phyloP scores from a whole-genome alignment of 2,113 vertebrate species.

The Sapayoa aenigma region DNA sequence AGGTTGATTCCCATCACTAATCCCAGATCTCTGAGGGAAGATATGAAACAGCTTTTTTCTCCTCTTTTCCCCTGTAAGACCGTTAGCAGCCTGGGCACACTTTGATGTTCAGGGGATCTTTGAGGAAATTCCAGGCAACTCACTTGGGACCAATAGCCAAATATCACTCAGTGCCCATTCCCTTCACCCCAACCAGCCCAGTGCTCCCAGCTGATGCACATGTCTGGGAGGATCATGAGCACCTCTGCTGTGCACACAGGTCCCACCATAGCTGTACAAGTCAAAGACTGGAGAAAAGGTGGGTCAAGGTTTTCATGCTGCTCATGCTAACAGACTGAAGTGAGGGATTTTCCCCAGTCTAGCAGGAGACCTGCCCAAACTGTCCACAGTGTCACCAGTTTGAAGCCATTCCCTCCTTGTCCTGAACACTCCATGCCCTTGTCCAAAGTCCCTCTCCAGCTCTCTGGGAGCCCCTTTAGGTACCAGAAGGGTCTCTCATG shows the following conservation, averaged over 20 bases:
- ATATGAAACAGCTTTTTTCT: accelerated
- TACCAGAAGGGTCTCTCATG: neutral
- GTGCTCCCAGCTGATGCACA: neutral
- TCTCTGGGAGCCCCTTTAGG: neutral
- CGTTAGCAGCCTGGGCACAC: neutral
- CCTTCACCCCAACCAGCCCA: neutral
- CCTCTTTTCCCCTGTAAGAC: neutral
- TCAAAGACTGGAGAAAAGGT: neutral
- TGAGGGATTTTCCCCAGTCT: too few relatives aligned
- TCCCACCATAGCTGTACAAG: accelerated
- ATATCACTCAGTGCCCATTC: neutral
- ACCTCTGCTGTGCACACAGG: too few relatives aligned
- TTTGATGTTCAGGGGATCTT: accelerated
- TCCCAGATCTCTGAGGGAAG: neutral
- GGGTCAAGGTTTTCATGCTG: neutral
- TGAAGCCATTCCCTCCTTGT: too few relatives aligned
- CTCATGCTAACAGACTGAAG: neutral
- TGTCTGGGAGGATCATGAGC: neutral
- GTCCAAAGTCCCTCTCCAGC: neutral
- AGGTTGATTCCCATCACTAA: neutral
- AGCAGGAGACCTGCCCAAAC: neutral
- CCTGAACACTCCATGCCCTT: too few relatives aligned
- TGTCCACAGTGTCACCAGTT: neutral
- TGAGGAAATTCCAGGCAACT: neutral
- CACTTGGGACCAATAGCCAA: accelerated